phyloP scores from a whole-genome alignment of 2,113 vertebrate genomes.

The Pavo muticus region DNA sequence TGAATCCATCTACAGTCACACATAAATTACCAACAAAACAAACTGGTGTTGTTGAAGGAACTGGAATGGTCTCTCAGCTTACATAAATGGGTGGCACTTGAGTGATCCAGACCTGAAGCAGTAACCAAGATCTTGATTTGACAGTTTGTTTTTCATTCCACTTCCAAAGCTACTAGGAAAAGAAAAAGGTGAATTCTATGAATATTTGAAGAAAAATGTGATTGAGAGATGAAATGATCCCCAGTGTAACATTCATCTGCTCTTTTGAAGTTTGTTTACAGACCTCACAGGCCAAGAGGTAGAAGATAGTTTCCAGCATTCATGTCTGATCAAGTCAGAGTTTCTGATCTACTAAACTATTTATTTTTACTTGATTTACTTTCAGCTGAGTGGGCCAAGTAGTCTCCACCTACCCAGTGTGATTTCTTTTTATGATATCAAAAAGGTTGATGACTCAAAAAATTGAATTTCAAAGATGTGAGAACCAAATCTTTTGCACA shows the following conservation, averaged over 20 bases:
- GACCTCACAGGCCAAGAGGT: not conserved
- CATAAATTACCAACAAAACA: not conserved
- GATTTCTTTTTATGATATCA: not conserved
- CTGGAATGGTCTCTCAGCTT: not conserved
- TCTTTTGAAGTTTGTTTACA: slow-evolving; percentile 27
- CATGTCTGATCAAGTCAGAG: slow-evolving; percentile 17
- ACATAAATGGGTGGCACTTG: not conserved
- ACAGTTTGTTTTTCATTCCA: not conserved
- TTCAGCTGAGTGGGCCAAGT: not conserved
- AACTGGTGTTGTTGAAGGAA: not conserved
- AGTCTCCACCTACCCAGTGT: not conserved
- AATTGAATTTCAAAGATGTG: not conserved
- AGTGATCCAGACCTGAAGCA: not conserved
- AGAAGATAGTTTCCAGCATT: slow-evolving; percentile 37
- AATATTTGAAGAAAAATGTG: not conserved
- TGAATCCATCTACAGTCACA: not conserved
- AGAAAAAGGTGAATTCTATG: not conserved
- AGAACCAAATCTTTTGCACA: not conserved
- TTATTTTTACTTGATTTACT: slow-evolving; percentile 32
- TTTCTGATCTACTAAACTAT: not conserved
- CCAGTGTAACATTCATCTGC: not conserved
- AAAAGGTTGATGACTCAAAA: not conserved
- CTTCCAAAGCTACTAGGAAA: not conserved
- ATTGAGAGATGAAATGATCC: not conserved
- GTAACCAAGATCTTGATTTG: not conserved